Evolutionary conservation across 2,797 vertebrate genomes (phyloP).

Genomic region (Sebastes trivittatus): DNA sequence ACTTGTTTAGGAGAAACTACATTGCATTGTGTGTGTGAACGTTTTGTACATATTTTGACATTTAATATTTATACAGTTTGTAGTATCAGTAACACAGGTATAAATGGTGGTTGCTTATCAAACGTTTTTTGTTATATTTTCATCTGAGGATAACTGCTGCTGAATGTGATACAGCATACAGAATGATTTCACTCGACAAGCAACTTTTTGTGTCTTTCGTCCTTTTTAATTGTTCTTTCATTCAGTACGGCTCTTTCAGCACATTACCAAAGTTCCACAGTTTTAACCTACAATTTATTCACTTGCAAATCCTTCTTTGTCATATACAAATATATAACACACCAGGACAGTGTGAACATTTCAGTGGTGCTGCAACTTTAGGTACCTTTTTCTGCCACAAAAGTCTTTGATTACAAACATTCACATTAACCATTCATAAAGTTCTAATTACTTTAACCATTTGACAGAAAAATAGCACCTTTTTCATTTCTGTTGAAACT

Average conservation of each 20-base stretch:
- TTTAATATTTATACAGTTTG: conserved; percentile 45
- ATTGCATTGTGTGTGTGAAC: background rate
- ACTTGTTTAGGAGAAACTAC: background rate
- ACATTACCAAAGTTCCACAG: background rate
- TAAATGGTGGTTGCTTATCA: background rate
- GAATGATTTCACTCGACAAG: conserved; percentile 10
- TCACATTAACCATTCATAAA: background rate
- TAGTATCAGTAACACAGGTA: background rate
- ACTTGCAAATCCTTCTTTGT: background rate
- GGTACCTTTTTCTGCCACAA: background rate
- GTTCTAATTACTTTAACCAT: background rate
- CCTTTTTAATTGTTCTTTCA: conserved; percentile 31
- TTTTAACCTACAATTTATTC: background rate
- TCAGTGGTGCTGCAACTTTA: background rate
- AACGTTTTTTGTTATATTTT: conserved; percentile 1
- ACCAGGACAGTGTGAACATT: background rate
- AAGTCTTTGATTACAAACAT: background rate
- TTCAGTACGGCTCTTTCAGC: conserved; percentile 9
- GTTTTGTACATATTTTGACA: conserved; percentile 22
- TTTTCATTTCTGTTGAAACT: background rate
- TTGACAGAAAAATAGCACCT: conserved; percentile 7
- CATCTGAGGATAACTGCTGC: background rate
- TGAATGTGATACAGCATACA: conserved; percentile 25
- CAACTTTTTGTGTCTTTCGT: conserved; percentile 1
- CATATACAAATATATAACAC: conserved; percentile 13